phyloP scores from a whole-genome alignment of 2,797 vertebrate species.

The Columba guinea region DNA sequence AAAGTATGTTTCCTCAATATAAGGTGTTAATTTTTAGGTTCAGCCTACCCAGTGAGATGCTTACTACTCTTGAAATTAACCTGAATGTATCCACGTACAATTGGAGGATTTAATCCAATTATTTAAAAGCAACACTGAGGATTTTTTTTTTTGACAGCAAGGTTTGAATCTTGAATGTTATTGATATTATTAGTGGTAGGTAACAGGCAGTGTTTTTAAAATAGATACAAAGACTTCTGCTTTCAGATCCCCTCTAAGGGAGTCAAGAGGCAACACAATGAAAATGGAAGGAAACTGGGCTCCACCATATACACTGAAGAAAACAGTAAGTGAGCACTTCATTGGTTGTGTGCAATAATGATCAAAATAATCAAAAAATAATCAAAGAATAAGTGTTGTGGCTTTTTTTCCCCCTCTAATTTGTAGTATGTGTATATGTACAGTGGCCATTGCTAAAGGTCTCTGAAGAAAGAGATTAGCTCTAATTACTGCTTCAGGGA shows the following conservation, averaged over 20 bases:
- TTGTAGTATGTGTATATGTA: not conserved
- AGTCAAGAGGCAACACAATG: not conserved
- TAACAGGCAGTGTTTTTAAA: not conserved
- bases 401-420: too few relatives aligned
- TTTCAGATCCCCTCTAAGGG: not conserved
- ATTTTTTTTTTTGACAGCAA: not conserved
- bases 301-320: not conserved
- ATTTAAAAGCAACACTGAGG: not conserved
- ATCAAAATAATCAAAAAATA: too few relatives aligned
- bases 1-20: not conserved
- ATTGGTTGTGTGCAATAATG: not conserved
- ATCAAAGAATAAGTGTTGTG: not conserved
- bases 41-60: not conserved
- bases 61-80: not conserved
- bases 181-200: not conserved
- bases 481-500: not conserved
- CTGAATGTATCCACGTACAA: not conserved
- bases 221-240: not conserved
- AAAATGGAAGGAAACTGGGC: not conserved
- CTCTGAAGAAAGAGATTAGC: not conserved
- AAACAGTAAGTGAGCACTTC: not conserved
- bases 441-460: not conserved
- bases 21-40: not conserved
- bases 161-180: too few relatives aligned
- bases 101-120: not conserved